Evolutionary conservation across 1,140 invertebrate species (phyloP), one percentile per base, ranked within the genome.

Genomic region (Leptinotarsa defecta): DNA sequence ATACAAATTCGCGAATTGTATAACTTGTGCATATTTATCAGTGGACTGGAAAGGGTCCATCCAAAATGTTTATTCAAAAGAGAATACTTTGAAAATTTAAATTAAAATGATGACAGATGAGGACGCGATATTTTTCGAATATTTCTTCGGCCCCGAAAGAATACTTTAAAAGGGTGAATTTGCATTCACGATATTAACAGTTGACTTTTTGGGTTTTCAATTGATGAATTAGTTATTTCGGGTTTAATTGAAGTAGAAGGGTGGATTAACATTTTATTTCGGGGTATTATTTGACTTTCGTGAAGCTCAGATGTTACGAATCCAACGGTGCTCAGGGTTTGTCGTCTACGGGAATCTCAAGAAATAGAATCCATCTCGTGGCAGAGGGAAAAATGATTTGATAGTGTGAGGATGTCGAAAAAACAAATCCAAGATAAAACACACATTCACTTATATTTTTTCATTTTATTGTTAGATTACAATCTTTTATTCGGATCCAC

Each of bases 21-120:
- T 68, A 75, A 81, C 76, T 81, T 77, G 76, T 77, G 80, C 79
- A 80, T 81, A 80, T 81, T 81, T 80, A 81, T 81, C 77, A 80
- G 68, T 64, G 63, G 73, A 48, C 78, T 77, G 74, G 68, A 78
- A 79, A 77, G 80, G 81, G 78, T 80, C 73, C 71, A 76, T 76
- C 70, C 57, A 71, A 81, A 81, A 81, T 80, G 80, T 81, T 81
- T 81, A 81, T 81, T 81, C 80, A 81, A 80, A 79, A 77, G 77
- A 79, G 78, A 75, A 79, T 74, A 77, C 75, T 79, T 81, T 80
- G 76, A 75, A 76, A 80, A 81, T 80, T 81, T 79, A 78, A 80
- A 81, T 79, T 80, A 75, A 81, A 80, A 80, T 72, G 76, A 76
- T 74, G 71, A 73, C 71, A 73, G 64, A 68, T 67, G 68, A 61